These are phyloP conservation scores for Cirrhinus mrigala DNA, from an alignment of 2,797 vertebrate genomes.

Conservation along the genomic window DNA sequence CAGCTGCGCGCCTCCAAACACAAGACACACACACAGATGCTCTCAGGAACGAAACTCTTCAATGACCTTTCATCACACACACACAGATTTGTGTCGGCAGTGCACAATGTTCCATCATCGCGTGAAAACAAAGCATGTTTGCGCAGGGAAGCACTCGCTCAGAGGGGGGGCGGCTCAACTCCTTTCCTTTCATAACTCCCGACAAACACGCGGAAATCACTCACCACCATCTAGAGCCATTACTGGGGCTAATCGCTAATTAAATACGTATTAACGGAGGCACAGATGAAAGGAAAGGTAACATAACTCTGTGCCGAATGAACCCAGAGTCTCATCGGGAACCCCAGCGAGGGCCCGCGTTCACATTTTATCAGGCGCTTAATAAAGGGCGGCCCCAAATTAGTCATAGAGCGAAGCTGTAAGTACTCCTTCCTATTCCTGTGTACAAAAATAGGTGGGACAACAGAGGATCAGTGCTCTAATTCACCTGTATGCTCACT, in stretches of 20 bases:
- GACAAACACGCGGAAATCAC: conserved; percentile 26
- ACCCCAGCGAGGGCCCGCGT: neutral
- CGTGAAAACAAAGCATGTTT: conserved; percentile 27
- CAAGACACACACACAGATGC: conserved; percentile 67
- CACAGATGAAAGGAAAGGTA: conserved; percentile 41
- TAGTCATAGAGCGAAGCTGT: neutral
- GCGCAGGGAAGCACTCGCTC: conserved; percentile 5
- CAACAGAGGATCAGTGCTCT: neutral
- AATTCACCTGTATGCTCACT: neutral
- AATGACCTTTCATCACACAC: conserved; percentile 33
- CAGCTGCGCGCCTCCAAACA: conserved; percentile 78
- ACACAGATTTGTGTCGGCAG: neutral
- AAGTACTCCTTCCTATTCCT: neutral
- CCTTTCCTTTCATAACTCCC: conserved; percentile 29
- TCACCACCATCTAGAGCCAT: conserved; percentile 24
- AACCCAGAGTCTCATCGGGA: neutral
- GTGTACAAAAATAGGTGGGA: neutral
- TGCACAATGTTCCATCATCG: conserved; percentile 30
- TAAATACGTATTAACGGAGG: conserved; percentile 30
- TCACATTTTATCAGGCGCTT: neutral
- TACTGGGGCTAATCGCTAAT: conserved; percentile 40
- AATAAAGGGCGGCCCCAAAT: neutral
- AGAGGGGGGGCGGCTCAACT: conserved; percentile 12
- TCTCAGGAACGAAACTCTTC: conserved; percentile 24
- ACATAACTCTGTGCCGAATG: neutral